Conservation (phyloP, 2,797 vertebrate species). For the Myiotriccus ornatus region DNA sequence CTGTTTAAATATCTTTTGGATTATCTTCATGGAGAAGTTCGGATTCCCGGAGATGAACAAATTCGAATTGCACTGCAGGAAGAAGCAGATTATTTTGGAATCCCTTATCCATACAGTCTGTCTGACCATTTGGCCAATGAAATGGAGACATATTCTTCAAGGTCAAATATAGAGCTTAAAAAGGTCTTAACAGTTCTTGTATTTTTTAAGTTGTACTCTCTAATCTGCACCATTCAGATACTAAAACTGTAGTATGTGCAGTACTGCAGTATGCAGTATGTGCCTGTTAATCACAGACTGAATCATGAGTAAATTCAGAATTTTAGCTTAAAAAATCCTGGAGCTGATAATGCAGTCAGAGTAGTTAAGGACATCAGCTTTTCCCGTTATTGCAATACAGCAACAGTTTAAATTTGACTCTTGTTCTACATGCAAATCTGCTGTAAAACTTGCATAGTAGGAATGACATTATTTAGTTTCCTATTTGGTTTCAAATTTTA, state of each 20-base stretch:
- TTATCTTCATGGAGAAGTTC: constrained; percentile 78
- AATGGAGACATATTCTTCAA: constrained; percentile 76
- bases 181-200: constrained; percentile 73
- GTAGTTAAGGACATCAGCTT: not conserved
- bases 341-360: not conserved
- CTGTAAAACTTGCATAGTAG: not conserved
- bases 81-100: constrained; percentile 80
- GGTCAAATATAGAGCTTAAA: constrained; percentile 76
- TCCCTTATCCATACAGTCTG: constrained; percentile 75
- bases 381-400: not conserved
- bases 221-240: not conserved
- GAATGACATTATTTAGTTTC: not conserved
- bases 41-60: constrained; percentile 69
- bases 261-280: not conserved
- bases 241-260: not conserved
- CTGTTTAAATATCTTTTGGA: constrained; percentile 79
- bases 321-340: not conserved
- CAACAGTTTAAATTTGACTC: not conserved
- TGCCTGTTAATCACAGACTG: not conserved
- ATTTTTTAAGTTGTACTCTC: not conserved
- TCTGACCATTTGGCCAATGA: constrained; percentile 78
- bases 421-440: not conserved
- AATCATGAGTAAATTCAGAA: not conserved
- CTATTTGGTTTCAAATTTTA: not conserved
- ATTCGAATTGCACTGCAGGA: constrained; percentile 67